Base-by-base conservation (phyloP, 1,140 invertebrate genomes). In the Oedothorax gibbosus region DNA sequence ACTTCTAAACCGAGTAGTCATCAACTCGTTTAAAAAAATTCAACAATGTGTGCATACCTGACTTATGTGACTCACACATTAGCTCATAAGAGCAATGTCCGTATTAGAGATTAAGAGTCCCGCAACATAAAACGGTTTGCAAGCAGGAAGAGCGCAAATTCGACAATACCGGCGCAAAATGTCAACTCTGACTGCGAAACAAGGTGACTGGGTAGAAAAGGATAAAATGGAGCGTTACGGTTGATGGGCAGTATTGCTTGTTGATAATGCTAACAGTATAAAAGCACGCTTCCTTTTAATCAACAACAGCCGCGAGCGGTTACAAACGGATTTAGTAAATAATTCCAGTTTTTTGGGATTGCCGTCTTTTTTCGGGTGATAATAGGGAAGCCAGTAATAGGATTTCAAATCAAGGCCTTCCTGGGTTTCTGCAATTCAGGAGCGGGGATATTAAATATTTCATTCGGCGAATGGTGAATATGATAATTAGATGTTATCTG, bases 161-260 rank as follows among this genome's bases (percentile, higher is more conserved):
- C 62, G 51, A 71, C 78, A 81, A 81, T 60, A 20, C 20, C 8
- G 50, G 50, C 53, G 21, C n/a, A 71, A 71, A 81, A 81, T 21
- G 54, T 49, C 65, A 81, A 71, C 62, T 57, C n/a, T 51, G 15
- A 57, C 15, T 57, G 54, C 15, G 12, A 56, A 81, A 81, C 78
- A 71, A 81, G 78, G 78, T 81, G 78, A 81, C 68, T 81, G 51
- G 78, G 78, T 65, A 81, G 78, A 60, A 65, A 65, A 60, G 78
- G 78, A 62, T 50, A 81, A 65, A 77, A 81, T 81, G 54, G 66
- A 60, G 49, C 78, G 78, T 81, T 71, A 71, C 78, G 78, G 66
- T 71, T 81, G 65, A 81, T 71, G 54, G 68, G 18, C 65, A 51
- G 14, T 12, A 50, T 77, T 62, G 18, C 60, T 65, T 12, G 35